phyloP scores from a whole-genome alignment of 1,140 invertebrate genomes.

The Hetaerina americana region DNA sequence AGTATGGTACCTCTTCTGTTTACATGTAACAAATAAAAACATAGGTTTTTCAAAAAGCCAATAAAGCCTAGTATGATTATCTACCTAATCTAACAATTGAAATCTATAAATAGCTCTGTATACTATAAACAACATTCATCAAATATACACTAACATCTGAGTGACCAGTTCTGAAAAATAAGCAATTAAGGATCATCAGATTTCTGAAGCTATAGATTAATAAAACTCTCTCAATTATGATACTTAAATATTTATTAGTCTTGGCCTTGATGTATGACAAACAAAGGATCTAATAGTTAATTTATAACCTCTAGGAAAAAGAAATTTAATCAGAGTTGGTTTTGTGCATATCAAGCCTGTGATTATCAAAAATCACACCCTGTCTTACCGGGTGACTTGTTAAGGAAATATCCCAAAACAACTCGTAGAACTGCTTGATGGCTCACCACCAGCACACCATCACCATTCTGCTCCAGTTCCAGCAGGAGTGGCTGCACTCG shows the following conservation, averaged over 20 bases:
- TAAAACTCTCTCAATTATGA: background rate
- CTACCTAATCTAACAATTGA: no score
- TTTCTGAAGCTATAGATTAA: no score
- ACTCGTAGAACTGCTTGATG: constrained; percentile 88
- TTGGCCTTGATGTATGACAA: background rate
- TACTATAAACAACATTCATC: no score
- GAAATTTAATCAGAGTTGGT: background rate
- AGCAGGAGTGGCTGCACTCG: constrained; percentile 65
- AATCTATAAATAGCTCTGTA: no score
- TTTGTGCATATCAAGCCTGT: constrained; percentile 3
- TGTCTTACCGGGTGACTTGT: constrained; percentile 54
- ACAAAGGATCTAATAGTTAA: background rate
- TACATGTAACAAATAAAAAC: no score
- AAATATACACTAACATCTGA: no score
- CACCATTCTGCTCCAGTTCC: constrained; percentile 62
- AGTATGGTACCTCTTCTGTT: constrained; percentile 74
- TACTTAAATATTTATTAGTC: background rate
- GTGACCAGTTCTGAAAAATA: no score
- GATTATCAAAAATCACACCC: background rate
- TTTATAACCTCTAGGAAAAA: background rate
- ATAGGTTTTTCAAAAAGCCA: no score
- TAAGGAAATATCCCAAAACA: constrained; percentile 79
- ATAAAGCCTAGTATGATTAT: no score
- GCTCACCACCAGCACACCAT: constrained; percentile 75
- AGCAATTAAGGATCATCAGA: no score